These are phyloP conservation scores for Nesospiza acunhae DNA, from an alignment of 2,113 vertebrate species.

Conservation along the genomic window DNA sequence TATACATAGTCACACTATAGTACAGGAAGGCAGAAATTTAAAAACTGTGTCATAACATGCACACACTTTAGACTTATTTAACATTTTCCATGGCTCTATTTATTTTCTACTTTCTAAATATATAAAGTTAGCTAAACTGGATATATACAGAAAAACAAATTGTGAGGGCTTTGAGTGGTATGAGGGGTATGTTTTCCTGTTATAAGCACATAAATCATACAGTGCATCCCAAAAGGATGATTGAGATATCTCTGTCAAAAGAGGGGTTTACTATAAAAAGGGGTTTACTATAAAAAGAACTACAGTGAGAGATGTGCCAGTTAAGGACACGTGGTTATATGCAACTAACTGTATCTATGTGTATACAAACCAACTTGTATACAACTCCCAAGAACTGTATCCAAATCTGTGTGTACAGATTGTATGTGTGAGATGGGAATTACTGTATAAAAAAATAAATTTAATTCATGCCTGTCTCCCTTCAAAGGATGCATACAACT, in stretches of 20 bases:
- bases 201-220: neutral
- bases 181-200: neutral
- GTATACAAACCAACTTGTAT: neutral
- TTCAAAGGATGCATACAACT: neutral
- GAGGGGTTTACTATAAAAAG: rapidly evolving
- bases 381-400: neutral
- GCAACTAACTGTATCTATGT: neutral
- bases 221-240: neutral
- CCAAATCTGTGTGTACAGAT: neutral
- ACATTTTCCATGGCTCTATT: neutral
- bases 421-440: neutral
- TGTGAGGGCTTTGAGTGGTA: neutral
- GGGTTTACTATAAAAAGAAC: neutral
- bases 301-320: neutral
- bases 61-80: neutral
- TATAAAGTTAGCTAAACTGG: neutral
- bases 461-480: neutral
- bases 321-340: neutral
- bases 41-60: neutral
- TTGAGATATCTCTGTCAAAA: neutral
- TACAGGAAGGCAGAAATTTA: neutral
- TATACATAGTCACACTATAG: neutral
- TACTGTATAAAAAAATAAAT: neutral
- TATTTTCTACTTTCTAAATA: neutral
- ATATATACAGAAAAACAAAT: neutral